Percentiles rank a stretch among this genome's conserved stretches.
Evolutionary conservation across 2,113 vertebrate genomes (phyloP).

Genomic region (Tragelaphus strepsiceros): DNA sequence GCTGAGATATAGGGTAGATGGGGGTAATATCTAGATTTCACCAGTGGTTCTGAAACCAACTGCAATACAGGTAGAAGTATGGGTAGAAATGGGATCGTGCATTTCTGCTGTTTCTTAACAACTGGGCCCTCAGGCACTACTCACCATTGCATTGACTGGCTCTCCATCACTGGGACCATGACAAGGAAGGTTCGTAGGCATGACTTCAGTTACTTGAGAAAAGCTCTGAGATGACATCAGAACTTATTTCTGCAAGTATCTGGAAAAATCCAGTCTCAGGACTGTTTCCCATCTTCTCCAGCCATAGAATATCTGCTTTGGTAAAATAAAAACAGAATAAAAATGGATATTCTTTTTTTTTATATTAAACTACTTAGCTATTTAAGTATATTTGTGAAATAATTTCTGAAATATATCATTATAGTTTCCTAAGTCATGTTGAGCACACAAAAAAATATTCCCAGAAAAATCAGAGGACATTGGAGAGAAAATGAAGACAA

Average conservation of each 20-base stretch:
- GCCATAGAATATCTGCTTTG: neutral
- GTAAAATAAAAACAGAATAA: neutral
- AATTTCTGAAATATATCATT: neutral
- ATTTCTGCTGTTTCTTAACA: neutral
- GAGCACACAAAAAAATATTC: neutral
- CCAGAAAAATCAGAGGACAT: neutral
- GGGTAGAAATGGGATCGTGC: rapidly evolving
- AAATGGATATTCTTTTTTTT: neutral
- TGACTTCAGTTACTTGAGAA: neutral
- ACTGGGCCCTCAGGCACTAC: rapidly evolving
- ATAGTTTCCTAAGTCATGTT: rapidly evolving
- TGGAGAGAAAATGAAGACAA: neutral
- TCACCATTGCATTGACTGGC: neutral
- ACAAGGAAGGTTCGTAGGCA: neutral
- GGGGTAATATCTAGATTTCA: neutral
- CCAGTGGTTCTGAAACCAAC: neutral
- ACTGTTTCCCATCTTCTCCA: neutral
- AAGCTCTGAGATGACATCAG: neutral
- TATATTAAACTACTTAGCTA: neutral
- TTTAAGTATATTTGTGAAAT: neutral
- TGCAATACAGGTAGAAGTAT: neutral
- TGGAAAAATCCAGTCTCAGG: neutral
- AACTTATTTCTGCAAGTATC: neutral
- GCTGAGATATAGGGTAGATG: neutral
- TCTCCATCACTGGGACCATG: rapidly evolving